Conservation (phyloP, 2,797 vertebrate species). For the Rhyacichthys aspro region DNA sequence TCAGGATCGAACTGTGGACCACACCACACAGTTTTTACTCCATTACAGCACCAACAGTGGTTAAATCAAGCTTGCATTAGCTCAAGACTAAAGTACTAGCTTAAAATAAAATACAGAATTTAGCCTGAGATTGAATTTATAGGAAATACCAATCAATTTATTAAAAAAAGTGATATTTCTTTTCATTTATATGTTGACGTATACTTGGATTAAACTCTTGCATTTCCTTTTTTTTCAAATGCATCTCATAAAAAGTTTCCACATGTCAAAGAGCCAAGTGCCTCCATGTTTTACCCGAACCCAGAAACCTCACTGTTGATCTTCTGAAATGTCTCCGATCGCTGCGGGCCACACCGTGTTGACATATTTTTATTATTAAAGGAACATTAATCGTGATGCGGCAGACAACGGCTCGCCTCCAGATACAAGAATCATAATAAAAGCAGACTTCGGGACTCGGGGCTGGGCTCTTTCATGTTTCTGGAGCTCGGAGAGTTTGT, state of each 20-base stretch:
- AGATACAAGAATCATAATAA: slow-evolving; percentile 35
- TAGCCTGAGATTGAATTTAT: too few species aligned
- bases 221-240: not conserved
- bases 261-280: not conserved
- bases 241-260: not conserved
- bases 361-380: slow-evolving; percentile 72
- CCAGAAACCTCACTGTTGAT: not conserved
- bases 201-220: not conserved
- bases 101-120: too few species aligned
- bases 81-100: too few species aligned
- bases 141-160: too few species aligned
- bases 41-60: too few species aligned
- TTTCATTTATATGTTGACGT: too few species aligned
- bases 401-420: slow-evolving; percentile 29
- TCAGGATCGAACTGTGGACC: too few species aligned
- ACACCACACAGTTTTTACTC: too few species aligned
- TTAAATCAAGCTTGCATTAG: too few species aligned
- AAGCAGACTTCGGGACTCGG: slow-evolving; percentile 5
- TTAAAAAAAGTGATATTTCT: too few species aligned
- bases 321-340: slow-evolving; percentile 27
- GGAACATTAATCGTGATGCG: slow-evolving; percentile 55
- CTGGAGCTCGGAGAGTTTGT: not conserved
- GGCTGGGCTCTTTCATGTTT: slow-evolving; percentile 5
- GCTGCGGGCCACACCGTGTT: slow-evolving; percentile 44
- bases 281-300: not conserved